Evolutionary conservation across 2,797 vertebrate genomes (phyloP).

Genomic region (Notolepis coatsorum): DNA sequence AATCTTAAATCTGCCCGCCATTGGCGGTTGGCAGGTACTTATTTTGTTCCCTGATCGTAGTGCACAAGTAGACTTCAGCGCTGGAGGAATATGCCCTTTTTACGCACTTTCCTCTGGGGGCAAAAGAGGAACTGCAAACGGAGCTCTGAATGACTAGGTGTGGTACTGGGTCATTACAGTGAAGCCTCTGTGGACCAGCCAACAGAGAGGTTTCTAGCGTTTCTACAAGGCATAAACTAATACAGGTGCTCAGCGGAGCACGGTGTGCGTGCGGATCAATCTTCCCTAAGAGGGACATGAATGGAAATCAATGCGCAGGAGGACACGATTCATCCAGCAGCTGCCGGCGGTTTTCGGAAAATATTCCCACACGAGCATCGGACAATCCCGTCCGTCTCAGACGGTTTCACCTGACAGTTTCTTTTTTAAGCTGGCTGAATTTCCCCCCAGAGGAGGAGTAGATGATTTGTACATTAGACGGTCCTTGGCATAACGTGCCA

Average conservation of each 20-base stretch:
- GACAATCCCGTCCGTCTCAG: conserved; percentile 6
- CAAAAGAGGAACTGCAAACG: conserved; percentile 41
- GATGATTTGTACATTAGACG: conserved; percentile 30
- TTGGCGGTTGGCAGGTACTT: no score
- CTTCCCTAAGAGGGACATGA: conserved; percentile 58
- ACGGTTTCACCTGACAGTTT: conserved; percentile 31
- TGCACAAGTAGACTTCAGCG: conserved; percentile 23
- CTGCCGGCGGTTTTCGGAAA: conserved; percentile 16
- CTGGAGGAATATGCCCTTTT: conserved; percentile 57
- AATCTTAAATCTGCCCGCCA: no score
- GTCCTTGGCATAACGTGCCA: conserved; percentile 54
- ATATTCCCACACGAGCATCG: conserved; percentile 22
- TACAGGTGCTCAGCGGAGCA: conserved; percentile 56
- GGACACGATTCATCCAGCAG: conserved; percentile 49
- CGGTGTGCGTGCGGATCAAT: conserved; percentile 69
- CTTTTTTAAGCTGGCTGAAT: conserved; percentile 12
- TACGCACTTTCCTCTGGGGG: conserved; percentile 35
- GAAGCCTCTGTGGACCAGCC: conserved; percentile 27
- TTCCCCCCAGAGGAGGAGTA: conserved; percentile 34
- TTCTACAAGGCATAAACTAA: conserved; percentile 38
- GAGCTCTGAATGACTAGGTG: conserved; percentile 58
- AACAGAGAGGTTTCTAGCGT: conserved; percentile 35
- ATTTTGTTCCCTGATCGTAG: no score
- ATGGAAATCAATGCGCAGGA: conserved; percentile 71
- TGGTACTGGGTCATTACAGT: conserved; percentile 45